A percentile compares a stretch with the other conserved stretches of the same genome.
Evolutionary conservation across 1,140 invertebrate species (phyloP).

Genomic region (Diabrotica virgifera): DNA sequence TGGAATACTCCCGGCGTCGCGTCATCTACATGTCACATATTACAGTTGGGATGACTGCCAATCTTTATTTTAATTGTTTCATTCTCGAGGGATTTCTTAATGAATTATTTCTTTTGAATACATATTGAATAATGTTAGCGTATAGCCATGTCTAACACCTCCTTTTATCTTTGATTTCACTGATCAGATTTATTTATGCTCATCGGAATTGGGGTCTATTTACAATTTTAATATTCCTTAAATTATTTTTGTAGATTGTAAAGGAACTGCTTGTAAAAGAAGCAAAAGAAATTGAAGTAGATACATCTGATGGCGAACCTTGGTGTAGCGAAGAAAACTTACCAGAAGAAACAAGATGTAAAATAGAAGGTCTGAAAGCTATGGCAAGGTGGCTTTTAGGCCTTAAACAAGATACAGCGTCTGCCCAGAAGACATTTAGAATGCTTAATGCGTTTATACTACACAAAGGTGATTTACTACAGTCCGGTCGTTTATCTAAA

Average conservation of each 20-base stretch:
- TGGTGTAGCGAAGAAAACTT: constrained; percentile 89
- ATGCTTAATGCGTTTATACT: constrained; percentile 48
- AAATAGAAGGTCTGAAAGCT: constrained; percentile 92
- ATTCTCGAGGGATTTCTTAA: too few species aligned
- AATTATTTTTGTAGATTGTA: constrained; percentile 67
- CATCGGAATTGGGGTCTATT: neutral
- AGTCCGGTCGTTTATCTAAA: constrained; percentile 70
- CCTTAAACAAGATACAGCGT: constrained; percentile 81
- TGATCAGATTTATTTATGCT: too few species aligned
- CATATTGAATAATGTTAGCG: too few species aligned
- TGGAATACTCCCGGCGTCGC: too few species aligned
- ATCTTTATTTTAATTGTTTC: too few species aligned
- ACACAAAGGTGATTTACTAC: constrained; percentile 66
- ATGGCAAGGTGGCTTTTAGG: constrained; percentile 95
- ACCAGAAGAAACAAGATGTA: constrained; percentile 88
- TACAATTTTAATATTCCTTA: neutral
- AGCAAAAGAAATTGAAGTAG: constrained; percentile 51
- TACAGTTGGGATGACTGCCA: too few species aligned
- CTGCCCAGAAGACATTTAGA: constrained; percentile 90
- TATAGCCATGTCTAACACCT: too few species aligned
- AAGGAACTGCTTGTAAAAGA: constrained; percentile 92
- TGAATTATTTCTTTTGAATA: too few species aligned
- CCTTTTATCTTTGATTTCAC: too few species aligned
- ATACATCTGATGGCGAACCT: constrained; percentile 53
- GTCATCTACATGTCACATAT: too few species aligned